Evolutionary conservation across 2,888 invertebrate species (phyloP).

Genomic region (Cantharis rustica): DNA sequence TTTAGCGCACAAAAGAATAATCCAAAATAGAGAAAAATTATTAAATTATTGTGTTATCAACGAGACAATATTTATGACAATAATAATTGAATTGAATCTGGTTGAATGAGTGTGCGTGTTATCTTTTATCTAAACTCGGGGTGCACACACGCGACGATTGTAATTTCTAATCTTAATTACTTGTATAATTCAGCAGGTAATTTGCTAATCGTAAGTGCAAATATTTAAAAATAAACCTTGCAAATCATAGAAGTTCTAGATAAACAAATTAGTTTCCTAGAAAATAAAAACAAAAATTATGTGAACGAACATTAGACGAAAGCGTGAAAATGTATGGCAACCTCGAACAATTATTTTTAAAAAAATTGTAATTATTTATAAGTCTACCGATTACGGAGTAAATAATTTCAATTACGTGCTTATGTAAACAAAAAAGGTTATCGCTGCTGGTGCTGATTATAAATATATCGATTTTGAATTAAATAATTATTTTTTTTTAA

Average conservation of each 20-base stretch:
- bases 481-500: neutral
- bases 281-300: neutral
- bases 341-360: neutral
- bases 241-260: neutral
- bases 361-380: neutral
- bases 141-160: neutral
- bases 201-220: neutral
- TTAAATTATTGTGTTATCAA: neutral
- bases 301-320: neutral
- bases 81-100: neutral
- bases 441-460: neutral
- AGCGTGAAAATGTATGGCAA: neutral
- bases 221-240: neutral
- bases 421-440: neutral
- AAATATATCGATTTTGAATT: neutral
- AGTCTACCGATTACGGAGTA: neutral
- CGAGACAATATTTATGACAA: neutral
- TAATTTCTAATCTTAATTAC: neutral
- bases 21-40: neutral
- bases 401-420: neutral
- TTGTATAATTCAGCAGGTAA: neutral
- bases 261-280: neutral
- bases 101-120: neutral
- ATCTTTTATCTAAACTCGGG: neutral
- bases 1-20: neutral